A percentile compares a stretch with the other conserved stretches of the same genome.
These are phyloP conservation scores for Bruchidius siliquastri DNA, from an alignment of 2,888 invertebrate genomes.

Conservation along the genomic window DNA sequence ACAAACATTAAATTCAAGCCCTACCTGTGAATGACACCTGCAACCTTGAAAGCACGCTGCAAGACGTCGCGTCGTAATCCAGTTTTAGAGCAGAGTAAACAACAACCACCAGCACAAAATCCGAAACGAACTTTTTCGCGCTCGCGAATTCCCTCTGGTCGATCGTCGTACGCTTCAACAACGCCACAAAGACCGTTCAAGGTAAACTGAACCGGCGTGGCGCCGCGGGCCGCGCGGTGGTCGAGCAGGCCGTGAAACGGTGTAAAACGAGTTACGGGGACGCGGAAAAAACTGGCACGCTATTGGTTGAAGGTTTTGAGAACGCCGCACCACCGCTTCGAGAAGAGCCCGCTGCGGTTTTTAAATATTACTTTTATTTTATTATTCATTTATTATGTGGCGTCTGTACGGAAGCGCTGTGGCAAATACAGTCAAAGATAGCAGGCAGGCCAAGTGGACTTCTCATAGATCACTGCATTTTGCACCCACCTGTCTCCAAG, in stretches of 20 bases:
- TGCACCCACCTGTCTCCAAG: too few relatives aligned
- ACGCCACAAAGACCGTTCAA: slow-evolving; percentile 7
- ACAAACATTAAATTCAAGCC: not conserved
- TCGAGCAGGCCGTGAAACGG: not conserved
- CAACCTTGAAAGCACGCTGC: not conserved
- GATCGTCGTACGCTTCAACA: not conserved
- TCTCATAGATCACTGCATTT: too few relatives aligned
- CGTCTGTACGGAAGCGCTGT: too few relatives aligned
- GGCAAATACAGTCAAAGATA: too few relatives aligned
- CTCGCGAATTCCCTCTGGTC: not conserved
- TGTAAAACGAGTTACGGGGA: not conserved
- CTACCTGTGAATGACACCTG: not conserved
- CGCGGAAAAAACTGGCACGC: not conserved
- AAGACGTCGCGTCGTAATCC: not conserved
- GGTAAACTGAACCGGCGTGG: slow-evolving; percentile 13
- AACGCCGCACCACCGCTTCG: not conserved
- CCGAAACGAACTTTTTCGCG: not conserved
- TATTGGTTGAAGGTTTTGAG: not conserved
- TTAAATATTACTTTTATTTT: not conserved
- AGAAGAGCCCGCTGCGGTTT: not conserved
- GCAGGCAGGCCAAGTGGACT: too few relatives aligned
- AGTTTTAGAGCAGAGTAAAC: not conserved
- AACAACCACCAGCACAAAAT: not conserved
- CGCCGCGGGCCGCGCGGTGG: not conserved
- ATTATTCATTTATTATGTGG: too few relatives aligned